These are phyloP conservation scores for Cotesia typhae DNA, from an alignment of 1,140 invertebrate species.

Conservation along the genomic window DNA sequence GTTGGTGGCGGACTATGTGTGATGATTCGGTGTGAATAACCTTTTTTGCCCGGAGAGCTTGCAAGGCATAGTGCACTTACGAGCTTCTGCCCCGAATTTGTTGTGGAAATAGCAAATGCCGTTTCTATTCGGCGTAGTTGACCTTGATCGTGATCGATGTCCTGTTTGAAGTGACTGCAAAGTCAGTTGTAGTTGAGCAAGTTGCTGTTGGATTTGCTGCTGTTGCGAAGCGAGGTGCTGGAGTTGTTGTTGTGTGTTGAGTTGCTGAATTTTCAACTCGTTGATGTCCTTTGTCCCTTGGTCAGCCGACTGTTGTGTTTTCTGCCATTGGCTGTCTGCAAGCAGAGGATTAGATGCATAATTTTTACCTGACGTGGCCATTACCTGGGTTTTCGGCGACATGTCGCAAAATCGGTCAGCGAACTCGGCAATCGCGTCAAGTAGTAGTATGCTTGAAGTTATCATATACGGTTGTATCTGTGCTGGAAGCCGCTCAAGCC, in stretches of 20 bases:
- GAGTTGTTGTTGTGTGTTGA: neutral
- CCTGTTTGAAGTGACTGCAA: neutral
- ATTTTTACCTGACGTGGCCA: neutral
- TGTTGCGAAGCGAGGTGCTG: neutral
- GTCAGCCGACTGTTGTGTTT: neutral
- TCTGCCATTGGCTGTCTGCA: neutral
- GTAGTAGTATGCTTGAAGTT: neutral
- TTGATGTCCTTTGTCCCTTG: neutral
- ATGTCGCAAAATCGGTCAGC: conserved; percentile 23
- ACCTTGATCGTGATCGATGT: neutral
- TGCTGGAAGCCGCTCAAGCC: conserved; percentile 37
- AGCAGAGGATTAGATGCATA: neutral
- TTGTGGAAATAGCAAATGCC: conserved; percentile 3
- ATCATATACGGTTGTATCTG: conserved; percentile 19
- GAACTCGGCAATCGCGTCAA: conserved; percentile 23
- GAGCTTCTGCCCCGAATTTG: conserved; percentile 4
- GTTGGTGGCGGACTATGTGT: conserved; percentile 46
- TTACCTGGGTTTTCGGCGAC: no score
- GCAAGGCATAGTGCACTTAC: conserved; percentile 5
- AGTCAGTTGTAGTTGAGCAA: neutral
- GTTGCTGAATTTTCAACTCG: conserved; percentile 15
- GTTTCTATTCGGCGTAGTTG: neutral
- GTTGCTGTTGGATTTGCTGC: neutral
- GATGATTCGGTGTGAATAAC: conserved; percentile 30
- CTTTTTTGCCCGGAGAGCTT: conserved; percentile 7